Evolutionary conservation across 2,797 vertebrate species (phyloP), one percentile per base, ranked within the genome.

Genomic region (Darevskia nairensis): DNA sequence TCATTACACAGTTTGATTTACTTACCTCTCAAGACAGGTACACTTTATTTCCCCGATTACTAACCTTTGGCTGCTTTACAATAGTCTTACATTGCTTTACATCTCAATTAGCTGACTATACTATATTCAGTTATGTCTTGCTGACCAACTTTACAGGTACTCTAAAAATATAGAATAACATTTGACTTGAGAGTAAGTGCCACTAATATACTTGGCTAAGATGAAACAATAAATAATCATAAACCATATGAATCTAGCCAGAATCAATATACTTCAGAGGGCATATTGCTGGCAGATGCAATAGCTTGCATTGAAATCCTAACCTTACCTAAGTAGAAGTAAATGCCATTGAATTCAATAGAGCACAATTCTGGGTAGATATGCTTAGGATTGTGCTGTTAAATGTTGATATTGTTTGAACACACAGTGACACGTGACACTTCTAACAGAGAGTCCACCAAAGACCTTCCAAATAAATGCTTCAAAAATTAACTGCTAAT

Each of bases 11-110:
- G 29, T 80, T 61, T 85, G 68, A 89, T 89, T 85, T 89, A 89
- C 77, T 80, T 80, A 85, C 41, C 50, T 75, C 85, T 85, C 44
- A 80, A 61, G 55, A 61, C 55, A 66, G 69, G 25, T n/a, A 61
- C 68, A 85, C 55, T 80, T 85, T 89, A 89, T 75, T 85, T 89
- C 29, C 29, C 66, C 72, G 13, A 89, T 85, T 84, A 46, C 59
- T 89, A 84, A 85, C 68, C 87, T 85, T 80, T 80, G 75, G 21
- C 77, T 89, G 88, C 85, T 88, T 88, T 88, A 85, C 50, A 84
- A 72, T 27, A 64, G 66, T 50, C 69, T 79, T 64, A 66, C 19
- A n/a, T 74, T 27, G 68, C 83, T 80, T 80, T 89, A 75, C 41
- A 74, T 89, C 55, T 75, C 82, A 89, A 68, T 80, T 75, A 85